phyloP scores from a whole-genome alignment of 2,888 invertebrate genomes.

The Noctua comes region DNA sequence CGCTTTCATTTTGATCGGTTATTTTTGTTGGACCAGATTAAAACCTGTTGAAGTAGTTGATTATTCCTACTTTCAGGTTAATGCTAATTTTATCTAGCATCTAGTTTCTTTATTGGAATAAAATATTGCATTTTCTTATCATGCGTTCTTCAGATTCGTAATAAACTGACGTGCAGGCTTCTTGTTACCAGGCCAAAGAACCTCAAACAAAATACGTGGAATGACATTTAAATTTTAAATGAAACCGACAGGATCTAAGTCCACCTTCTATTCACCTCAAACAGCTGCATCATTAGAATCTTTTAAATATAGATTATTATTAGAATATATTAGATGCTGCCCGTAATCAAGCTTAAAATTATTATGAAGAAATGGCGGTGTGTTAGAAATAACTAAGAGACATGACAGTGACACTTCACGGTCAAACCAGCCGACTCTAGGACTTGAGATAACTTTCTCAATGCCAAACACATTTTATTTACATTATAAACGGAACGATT shows the following conservation, averaged over 20 bases:
- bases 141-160: slow-evolving; percentile 21
- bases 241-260: neutral
- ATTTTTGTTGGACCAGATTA: slow-evolving; percentile 24
- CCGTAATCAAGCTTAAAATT: neutral
- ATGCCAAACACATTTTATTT: slow-evolving; percentile 42
- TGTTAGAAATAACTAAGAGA: slow-evolving; percentile 10
- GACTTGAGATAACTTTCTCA: slow-evolving; percentile 41
- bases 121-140: slow-evolving; percentile 1
- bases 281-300: neutral
- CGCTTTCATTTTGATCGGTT: slow-evolving; percentile 10
- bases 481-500: slow-evolving; percentile 9
- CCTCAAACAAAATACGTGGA: neutral
- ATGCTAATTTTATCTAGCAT: slow-evolving; percentile 10
- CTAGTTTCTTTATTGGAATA: slow-evolving; percentile 22
- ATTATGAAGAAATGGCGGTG: neutral
- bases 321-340: neutral
- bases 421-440: slow-evolving; percentile 29
- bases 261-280: neutral
- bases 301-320: neutral
- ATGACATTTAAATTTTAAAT: neutral
- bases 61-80: slow-evolving; percentile 25
- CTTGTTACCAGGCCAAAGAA: neutral
- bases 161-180: neutral
- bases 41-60: slow-evolving; percentile 25
- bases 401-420: slow-evolving; percentile 32